phyloP scores from a whole-genome alignment of 1,140 invertebrate species.

The Drosophila pachea region DNA sequence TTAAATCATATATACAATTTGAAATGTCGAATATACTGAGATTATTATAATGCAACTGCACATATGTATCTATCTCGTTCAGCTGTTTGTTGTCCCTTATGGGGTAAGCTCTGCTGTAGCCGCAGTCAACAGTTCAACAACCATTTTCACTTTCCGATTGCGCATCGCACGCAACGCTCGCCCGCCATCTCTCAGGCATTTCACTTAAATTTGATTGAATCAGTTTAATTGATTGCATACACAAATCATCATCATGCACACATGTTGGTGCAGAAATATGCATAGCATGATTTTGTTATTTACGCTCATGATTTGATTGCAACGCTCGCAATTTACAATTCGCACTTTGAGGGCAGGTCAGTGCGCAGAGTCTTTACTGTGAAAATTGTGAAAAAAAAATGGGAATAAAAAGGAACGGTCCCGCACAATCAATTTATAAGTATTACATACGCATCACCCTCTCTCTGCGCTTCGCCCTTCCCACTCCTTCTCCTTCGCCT shows the following conservation, averaged over 20 bases:
- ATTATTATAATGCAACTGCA: background rate
- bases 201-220: slow-evolving; percentile 64
- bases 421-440: slow-evolving; percentile 46
- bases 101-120: background rate
- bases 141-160: slow-evolving; percentile 57
- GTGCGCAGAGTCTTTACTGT: slow-evolving; percentile 22
- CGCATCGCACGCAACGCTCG: slow-evolving; percentile 40
- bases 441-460: slow-evolving; percentile 23
- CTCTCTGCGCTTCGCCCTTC: slow-evolving; percentile 1
- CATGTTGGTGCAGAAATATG: slow-evolving; percentile 14
- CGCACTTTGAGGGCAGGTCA: slow-evolving; percentile 49
- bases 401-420: background rate
- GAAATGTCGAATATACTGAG: no score
- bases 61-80: background rate
- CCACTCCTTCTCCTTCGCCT: no score
- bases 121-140: slow-evolving; percentile 24
- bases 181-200: slow-evolving; percentile 37
- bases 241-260: background rate
- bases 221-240: slow-evolving; percentile 58
- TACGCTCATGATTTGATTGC: slow-evolving; percentile 55
- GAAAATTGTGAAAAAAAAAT: slow-evolving; percentile 5
- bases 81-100: background rate
- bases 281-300: slow-evolving; percentile 44
- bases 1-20: no score
- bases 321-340: slow-evolving; percentile 40